These are phyloP conservation scores for Botia kubotai DNA, from an alignment of 2,797 vertebrate genomes.

Conservation along the genomic window DNA sequence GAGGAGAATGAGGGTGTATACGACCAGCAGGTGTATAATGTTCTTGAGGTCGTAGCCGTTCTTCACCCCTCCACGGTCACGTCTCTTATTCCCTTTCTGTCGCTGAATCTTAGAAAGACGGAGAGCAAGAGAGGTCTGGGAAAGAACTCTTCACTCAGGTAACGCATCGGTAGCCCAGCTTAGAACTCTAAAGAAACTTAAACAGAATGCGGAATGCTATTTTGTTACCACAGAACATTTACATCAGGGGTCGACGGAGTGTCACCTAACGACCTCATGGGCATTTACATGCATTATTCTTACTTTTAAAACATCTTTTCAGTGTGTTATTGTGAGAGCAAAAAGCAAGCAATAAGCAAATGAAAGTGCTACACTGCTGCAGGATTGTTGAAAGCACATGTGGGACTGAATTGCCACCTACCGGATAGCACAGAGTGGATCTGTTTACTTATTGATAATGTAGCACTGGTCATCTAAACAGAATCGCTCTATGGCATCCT, in stretches of 20 bases:
- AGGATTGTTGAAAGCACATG: too few species aligned
- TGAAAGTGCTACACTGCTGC: too few species aligned
- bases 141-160: constrained; percentile 86
- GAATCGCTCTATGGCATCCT: too few species aligned
- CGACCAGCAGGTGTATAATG: constrained; percentile 84
- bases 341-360: too few species aligned
- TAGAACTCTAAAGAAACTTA: background rate
- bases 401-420: too few species aligned
- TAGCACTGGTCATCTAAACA: too few species aligned
- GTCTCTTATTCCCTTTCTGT: constrained; percentile 84
- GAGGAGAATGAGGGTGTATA: constrained; percentile 86
- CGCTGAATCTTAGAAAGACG: constrained; percentile 83
- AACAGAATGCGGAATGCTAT: background rate
- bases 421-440: too few species aligned
- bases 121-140: constrained; percentile 93
- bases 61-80: constrained; percentile 81
- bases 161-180: constrained; percentile 9
- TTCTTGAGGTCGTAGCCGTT: constrained; percentile 84
- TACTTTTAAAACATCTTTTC: too few species aligned
- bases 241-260: background rate
- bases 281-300: background rate
- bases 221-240: background rate
- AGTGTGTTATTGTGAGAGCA: too few species aligned
- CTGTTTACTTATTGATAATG: too few species aligned
- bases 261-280: background rate